A percentile compares a stretch with the other conserved stretches of the same genome.
Conservation (phyloP, 2,888 invertebrate genomes). For the Aricia artaxerxes region DNA sequence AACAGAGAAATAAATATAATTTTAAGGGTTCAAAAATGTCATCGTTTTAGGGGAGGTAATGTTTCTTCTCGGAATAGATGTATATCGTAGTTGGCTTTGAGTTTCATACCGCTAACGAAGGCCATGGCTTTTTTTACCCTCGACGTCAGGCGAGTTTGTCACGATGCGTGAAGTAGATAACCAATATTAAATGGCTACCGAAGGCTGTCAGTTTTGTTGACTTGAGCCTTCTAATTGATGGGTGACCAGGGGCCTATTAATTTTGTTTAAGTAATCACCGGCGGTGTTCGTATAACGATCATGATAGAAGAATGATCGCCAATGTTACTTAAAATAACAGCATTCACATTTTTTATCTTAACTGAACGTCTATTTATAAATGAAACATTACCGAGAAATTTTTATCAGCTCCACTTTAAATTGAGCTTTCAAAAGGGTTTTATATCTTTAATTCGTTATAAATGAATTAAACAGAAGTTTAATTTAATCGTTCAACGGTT, state of each 20-base stretch:
- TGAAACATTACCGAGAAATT: background rate
- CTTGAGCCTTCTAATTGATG: constrained; percentile 36
- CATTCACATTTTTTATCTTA: background rate
- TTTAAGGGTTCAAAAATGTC: constrained; percentile 59
- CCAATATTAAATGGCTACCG: constrained; percentile 71
- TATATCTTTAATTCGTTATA: background rate
- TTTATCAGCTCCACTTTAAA: background rate
- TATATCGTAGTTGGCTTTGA: constrained; percentile 70
- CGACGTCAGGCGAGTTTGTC: constrained; percentile 55
- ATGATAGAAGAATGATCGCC: background rate
- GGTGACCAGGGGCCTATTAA: constrained; percentile 22
- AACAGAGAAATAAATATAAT: constrained; percentile 67
- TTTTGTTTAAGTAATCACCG: constrained; percentile 25
- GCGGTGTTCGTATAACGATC: background rate
- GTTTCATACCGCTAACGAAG: constrained; percentile 75
- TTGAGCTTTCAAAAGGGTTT: background rate
- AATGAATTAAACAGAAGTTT: constrained; percentile 26
- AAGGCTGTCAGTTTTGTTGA: constrained; percentile 60
- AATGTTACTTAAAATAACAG: constrained; percentile 14
- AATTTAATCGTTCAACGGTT: constrained; percentile 45
- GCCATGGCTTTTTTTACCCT: constrained; percentile 65
- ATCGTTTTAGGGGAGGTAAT: constrained; percentile 54
- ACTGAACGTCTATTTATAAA: background rate
- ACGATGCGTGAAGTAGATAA: constrained; percentile 62
- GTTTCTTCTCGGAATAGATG: constrained; percentile 71